Percentiles rank a stretch among this genome's conserved stretches.
phyloP scores from a whole-genome alignment of 2,888 invertebrate species.

The Vanessa cardui region DNA sequence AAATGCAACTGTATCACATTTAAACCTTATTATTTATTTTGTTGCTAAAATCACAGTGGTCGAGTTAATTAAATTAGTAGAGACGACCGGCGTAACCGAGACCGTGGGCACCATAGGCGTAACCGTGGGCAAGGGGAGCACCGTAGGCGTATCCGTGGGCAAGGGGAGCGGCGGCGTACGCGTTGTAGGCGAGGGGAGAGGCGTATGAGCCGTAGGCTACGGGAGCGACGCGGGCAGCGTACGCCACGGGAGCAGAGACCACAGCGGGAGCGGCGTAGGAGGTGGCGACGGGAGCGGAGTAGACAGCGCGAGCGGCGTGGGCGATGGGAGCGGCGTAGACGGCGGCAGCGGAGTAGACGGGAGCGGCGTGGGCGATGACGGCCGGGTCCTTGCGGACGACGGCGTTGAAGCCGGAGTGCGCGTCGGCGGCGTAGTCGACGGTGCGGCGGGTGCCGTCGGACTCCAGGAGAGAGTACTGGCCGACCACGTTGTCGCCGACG shows the following conservation, averaged over 20 bases:
- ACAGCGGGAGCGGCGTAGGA: conserved; percentile 44
- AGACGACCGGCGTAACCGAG: conserved; percentile 40
- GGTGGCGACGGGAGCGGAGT: conserved; percentile 46
- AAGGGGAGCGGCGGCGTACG: conserved; percentile 41
- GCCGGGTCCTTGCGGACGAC: conserved; percentile 75
- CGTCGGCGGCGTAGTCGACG: conserved; percentile 80
- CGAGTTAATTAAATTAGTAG: conserved; percentile 24
- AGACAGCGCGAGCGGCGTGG: conserved; percentile 39
- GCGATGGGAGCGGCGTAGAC: conserved; percentile 11
- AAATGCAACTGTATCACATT: conserved; percentile 2
- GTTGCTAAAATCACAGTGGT: conserved; percentile 30
- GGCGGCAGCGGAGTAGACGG: conserved; percentile 35
- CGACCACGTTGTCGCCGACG: conserved; percentile 74
- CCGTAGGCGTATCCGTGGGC: conserved; percentile 34
- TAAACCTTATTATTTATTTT: conserved; percentile 7
- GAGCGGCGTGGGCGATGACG: conserved; percentile 48
- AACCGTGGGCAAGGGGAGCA: conserved; percentile 43
- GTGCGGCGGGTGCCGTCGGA: conserved; percentile 78
- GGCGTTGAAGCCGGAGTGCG: conserved; percentile 78
- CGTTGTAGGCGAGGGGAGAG: conserved; percentile 47
- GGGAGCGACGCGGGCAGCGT: background rate
- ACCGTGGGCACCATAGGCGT: conserved; percentile 40
- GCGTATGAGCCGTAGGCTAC: conserved; percentile 79
- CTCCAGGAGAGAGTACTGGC: conserved; percentile 77
- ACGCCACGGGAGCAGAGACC: conserved; percentile 34